Evolutionary conservation across 2,113 vertebrate genomes (phyloP).

Genomic region (Mellivora capensis): DNA sequence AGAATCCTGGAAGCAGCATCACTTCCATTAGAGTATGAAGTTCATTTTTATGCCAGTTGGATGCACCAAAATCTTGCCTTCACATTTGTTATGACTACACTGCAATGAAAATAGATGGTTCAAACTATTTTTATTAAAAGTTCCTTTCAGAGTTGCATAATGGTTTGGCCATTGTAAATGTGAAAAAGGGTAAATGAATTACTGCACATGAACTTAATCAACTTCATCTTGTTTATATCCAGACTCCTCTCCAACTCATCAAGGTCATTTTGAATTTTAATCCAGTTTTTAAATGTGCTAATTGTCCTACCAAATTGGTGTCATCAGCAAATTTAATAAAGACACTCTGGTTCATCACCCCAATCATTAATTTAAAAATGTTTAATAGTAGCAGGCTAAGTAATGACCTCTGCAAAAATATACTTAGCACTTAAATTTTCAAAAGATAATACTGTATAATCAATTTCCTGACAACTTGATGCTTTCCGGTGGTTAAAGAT

Average conservation of each 20-base stretch:
- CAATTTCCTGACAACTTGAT: constrained; percentile 32
- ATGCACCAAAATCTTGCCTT: constrained; percentile 43
- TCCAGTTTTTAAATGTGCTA: constrained; percentile 70
- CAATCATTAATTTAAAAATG: constrained; percentile 72
- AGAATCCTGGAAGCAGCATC: not conserved
- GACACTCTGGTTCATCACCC: constrained; percentile 68
- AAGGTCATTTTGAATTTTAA: constrained; percentile 73
- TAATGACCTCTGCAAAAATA: constrained; percentile 53
- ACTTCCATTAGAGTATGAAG: constrained; percentile 32
- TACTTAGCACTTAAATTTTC: constrained; percentile 56
- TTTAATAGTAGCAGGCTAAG: constrained; percentile 61
- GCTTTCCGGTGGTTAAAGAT: not conserved
- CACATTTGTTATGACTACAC: constrained; percentile 20
- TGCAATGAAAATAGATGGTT: constrained; percentile 45
- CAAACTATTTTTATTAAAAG: constrained; percentile 59
- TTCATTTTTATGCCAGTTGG: constrained; percentile 33
- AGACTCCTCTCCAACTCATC: constrained; percentile 70
- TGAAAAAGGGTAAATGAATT: constrained; percentile 58
- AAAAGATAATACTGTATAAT: constrained; percentile 34
- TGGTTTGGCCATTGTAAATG: constrained; percentile 45
- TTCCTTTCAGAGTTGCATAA: constrained; percentile 49
- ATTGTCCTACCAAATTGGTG: constrained; percentile 70
- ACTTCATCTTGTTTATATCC: constrained; percentile 69
- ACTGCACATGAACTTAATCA: constrained; percentile 60
- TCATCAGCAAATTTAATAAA: constrained; percentile 76